A percentile compares a stretch with the other conserved stretches of the same genome.
Evolutionary conservation across 2,797 vertebrate genomes (phyloP).

Genomic region (Uromys caudimaculatus): DNA sequence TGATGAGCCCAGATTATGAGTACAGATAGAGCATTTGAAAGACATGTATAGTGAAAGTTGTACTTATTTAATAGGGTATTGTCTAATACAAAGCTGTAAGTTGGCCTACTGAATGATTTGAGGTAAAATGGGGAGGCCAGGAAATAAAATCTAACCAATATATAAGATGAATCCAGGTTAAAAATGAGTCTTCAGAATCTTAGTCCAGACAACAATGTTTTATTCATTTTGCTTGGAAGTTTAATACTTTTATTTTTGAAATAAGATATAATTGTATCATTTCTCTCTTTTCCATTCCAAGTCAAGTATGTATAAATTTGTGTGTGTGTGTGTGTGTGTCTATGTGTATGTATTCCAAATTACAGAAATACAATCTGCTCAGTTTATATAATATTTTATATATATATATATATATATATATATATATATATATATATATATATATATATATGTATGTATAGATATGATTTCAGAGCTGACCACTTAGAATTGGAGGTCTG

Average conservation of each 20-base stretch:
- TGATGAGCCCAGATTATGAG: neutral
- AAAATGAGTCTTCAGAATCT: neutral
- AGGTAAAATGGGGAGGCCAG: neutral
- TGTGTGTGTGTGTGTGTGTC: neutral
- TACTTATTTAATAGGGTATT: neutral
- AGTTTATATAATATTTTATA: neutral
- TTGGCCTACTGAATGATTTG: neutral
- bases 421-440: too few species aligned
- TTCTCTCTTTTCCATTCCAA: neutral
- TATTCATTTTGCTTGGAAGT: constrained; percentile 33
- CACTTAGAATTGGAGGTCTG: neutral
- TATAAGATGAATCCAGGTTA: neutral
- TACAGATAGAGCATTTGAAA: neutral
- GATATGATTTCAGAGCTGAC: neutral
- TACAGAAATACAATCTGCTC: neutral
- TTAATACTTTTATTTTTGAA: neutral
- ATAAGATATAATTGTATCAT: neutral
- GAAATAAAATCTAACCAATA: neutral
- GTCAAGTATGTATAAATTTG: neutral
- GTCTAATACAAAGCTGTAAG: neutral
- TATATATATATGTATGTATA: too few species aligned
- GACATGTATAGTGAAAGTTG: neutral
- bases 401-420: too few species aligned
- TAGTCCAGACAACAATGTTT: neutral
- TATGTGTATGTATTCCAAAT: neutral